Evolutionary conservation across 2,888 invertebrate genomes (phyloP).

Genomic region (Fissipunctia ypsillon): DNA sequence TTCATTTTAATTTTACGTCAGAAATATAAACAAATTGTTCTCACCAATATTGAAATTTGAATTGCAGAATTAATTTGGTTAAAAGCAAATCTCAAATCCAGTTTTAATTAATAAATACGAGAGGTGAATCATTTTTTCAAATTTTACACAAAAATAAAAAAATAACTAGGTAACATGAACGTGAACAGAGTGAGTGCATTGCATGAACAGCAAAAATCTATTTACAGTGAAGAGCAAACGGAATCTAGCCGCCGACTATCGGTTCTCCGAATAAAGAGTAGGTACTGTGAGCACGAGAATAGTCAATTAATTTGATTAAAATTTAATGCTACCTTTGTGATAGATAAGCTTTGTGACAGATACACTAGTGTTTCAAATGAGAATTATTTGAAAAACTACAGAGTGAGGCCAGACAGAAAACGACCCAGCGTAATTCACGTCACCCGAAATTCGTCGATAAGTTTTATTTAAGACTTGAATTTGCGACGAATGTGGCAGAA

Average conservation of each 20-base stretch:
- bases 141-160: not conserved
- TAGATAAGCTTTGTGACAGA: not conserved
- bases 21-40: not conserved
- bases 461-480: constrained; percentile 5
- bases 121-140: not conserved
- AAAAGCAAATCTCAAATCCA: not conserved
- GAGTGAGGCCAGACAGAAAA: not conserved
- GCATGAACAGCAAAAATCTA: constrained; percentile 14
- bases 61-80: not conserved
- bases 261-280: not conserved
- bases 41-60: not conserved
- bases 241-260: not conserved
- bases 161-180: not conserved
- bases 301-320: not conserved
- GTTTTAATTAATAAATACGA: constrained; percentile 6
- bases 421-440: not conserved
- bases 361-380: not conserved
- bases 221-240: constrained; percentile 14
- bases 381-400: not conserved
- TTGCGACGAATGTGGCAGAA: not conserved
- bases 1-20: not conserved
- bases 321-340: not conserved
- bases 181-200: not conserved
- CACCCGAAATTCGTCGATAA: not conserved
- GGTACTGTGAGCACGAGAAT: not conserved